These are phyloP conservation scores for Podotricha telesiphe DNA, from an alignment of 2,888 invertebrate genomes.

Conservation along the genomic window DNA sequence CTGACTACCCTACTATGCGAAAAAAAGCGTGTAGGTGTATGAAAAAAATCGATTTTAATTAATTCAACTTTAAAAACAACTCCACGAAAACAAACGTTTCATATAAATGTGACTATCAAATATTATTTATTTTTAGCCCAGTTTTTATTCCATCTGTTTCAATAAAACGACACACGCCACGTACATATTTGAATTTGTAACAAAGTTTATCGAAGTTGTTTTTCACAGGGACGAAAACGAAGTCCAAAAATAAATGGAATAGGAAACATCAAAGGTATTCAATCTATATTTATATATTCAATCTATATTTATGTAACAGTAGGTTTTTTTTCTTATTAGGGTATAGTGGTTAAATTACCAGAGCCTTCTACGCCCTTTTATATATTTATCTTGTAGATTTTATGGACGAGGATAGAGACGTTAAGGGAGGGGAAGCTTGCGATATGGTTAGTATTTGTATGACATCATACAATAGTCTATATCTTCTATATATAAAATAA, in stretches of 20 bases:
- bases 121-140: conserved; percentile 10
- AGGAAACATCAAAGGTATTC: conserved; percentile 4
- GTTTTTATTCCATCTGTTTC: conserved; percentile 14
- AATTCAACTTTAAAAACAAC: no score
- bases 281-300: no score
- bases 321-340: conserved; percentile 6
- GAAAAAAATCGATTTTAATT: no score
- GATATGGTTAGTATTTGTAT: no score
- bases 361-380: not conserved
- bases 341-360: not conserved
- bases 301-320: not conserved
- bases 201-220: conserved; percentile 1
- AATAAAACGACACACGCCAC: conserved; percentile 18
- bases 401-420: not conserved
- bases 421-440: not conserved
- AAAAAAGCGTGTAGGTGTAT: no score
- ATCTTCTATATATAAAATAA: no score
- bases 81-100: no score
- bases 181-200: conserved; percentile 16
- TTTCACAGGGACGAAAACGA: not conserved
- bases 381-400: not conserved
- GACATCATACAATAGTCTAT: no score
- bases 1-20: no score
- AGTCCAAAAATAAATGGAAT: not conserved
- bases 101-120: not conserved